A percentile compares a stretch with the other conserved stretches of the same genome.
Conservation (phyloP, 2,888 invertebrate species). For the Callosobruchus maculatus region DNA sequence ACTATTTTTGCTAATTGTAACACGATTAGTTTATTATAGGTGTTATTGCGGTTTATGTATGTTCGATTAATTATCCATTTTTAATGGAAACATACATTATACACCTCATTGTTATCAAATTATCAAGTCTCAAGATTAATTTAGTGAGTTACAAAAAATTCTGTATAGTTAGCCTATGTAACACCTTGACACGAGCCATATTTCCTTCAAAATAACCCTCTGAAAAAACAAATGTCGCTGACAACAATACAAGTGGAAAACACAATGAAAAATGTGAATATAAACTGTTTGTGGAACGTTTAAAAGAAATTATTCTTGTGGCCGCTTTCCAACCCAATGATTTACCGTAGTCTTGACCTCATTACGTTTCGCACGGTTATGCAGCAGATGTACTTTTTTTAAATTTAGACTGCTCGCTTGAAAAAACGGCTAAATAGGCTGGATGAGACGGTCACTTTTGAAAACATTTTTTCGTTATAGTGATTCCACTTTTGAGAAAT, state of each 20-base stretch:
- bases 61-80: too few relatives aligned
- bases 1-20: too few relatives aligned
- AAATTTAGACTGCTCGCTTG: background rate
- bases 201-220: background rate
- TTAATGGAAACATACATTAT: too few relatives aligned
- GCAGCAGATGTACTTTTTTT: background rate
- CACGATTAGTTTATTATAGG: too few relatives aligned
- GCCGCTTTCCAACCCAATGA: background rate
- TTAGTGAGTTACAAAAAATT: too few relatives aligned
- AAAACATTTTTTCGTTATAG: too few relatives aligned
- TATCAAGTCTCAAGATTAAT: too few relatives aligned
- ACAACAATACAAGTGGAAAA: background rate
- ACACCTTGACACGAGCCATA: background rate
- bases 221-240: background rate
- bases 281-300: background rate
- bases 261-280: background rate
- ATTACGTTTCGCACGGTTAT: background rate
- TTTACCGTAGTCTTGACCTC: background rate
- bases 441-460: background rate
- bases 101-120: too few relatives aligned
- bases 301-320: background rate
- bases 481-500: too few relatives aligned
- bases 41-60: too few relatives aligned
- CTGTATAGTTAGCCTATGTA: too few relatives aligned
- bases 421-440: background rate